These are phyloP conservation scores for Prorops nasuta DNA, from an alignment of 1,140 invertebrate species.

Conservation along the genomic window DNA sequence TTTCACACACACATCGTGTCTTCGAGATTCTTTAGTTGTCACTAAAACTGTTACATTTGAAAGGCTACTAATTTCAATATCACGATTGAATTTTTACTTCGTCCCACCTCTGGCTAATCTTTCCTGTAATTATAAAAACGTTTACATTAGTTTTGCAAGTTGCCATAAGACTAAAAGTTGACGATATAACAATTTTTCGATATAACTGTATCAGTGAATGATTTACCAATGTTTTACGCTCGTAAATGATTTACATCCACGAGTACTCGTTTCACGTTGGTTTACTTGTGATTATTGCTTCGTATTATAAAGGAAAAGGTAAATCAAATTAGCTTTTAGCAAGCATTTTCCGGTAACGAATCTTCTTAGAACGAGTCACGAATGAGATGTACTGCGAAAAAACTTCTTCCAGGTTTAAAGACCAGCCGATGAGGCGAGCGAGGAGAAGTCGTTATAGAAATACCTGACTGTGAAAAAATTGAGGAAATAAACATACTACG, in stretches of 20 bases:
- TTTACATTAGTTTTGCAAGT: neutral
- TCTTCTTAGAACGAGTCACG: neutral
- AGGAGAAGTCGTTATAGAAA: slow-evolving; percentile 40
- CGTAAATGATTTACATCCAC: neutral
- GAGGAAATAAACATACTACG: slow-evolving; percentile 39
- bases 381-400: neutral
- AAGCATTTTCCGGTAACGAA: slow-evolving; percentile 23
- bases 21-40: neutral
- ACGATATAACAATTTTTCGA: slow-evolving; percentile 6
- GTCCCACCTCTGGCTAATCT: neutral
- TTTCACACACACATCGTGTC: neutral
- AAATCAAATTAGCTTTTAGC: too few species aligned
- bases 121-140: neutral
- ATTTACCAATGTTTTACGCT: too few species aligned
- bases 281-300: too few species aligned
- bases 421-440: slow-evolving; percentile 21
- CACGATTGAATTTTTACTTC: neutral
- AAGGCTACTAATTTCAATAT: neutral
- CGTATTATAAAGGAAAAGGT: too few species aligned
- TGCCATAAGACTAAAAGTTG: too few species aligned
- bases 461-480: slow-evolving; percentile 33
- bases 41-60: too few species aligned
- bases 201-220: slow-evolving; percentile 3
- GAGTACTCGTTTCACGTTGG: too few species aligned
- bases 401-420: slow-evolving; percentile 4